Evolutionary conservation across 2,797 vertebrate genomes (phyloP), one percentile per base, ranked within the genome.

Genomic region (Todus mexicanus): DNA sequence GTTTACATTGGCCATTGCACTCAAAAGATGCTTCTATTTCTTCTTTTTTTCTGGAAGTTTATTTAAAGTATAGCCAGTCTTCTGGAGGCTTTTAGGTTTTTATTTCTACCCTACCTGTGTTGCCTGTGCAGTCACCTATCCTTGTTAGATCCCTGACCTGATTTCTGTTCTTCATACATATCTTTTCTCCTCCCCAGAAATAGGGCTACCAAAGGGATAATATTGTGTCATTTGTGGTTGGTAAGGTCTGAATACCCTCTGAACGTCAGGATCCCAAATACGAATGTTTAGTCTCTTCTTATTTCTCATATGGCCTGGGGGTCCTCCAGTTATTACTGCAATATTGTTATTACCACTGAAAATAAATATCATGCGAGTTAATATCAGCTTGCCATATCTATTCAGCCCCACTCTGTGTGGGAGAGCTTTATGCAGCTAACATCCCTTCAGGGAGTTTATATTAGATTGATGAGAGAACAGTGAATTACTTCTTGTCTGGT

Each of bases 401-500:
- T 87, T 92, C 70, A 78, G 40, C 40, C 60, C 25, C 35, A 33
- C 25, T 89, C 78, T 85, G 20, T 84, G 94, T 78, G 66, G 78
- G 87, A 96, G 81, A 93, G 72, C 60, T 91, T 95, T 91, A 60
- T 84, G 66, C 56, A 86, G 76, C 54, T 91, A 75, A 75, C 37
- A 73, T 84, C 70, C 76, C 96, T 84, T 92, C 70, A 50, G 87
- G 93, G 92, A 92, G 13, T 77, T 94, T 81, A n/a, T 90, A 74
- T 92, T 87, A 90, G 69, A 93, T 85, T 91, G 92, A 95, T 93
- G 90, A 94, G 70, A 78, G 63, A 91, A 60, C 54, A 93, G 79
- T 66, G 87, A 94, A 95, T 96, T 95, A 92, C 84, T 93, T 93
- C 73, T 94, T 93, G 47, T 84, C 87, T 86, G 87, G 82, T 86